Conservation (phyloP, 35 echinoderm and acorn worm genomes). For the Heliocidaris tuberculata region DNA sequence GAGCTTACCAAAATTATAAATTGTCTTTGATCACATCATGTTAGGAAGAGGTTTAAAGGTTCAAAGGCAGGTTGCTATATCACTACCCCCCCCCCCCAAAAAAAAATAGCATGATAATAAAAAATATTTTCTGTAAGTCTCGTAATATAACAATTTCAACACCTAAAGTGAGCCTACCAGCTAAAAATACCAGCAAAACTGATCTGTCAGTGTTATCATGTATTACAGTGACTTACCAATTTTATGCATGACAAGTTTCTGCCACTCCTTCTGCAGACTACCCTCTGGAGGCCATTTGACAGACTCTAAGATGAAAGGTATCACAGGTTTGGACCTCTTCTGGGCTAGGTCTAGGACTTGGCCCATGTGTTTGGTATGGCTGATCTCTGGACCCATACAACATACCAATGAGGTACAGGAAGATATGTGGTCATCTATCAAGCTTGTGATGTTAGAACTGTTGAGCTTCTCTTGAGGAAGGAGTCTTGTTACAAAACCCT, state of each 20-base stretch:
- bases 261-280: conserved; percentile 61
- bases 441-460: conserved; percentile 15
- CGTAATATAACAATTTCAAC: no score
- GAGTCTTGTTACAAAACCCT: conserved; percentile 71
- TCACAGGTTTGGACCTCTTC: conserved; percentile 59
- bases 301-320: conserved; percentile 75
- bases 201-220: no score
- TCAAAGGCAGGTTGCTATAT: no score
- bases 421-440: conserved; percentile 41
- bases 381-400: conserved; percentile 84
- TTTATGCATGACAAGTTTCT: conserved; percentile 78
- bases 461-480: conserved; percentile 44
- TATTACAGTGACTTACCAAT: conserved; percentile 66
- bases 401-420: conserved; percentile 60
- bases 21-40: no score
- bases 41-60: no score
- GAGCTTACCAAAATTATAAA: no score
- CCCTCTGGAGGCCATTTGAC: conserved; percentile 84
- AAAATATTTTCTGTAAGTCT: no score
- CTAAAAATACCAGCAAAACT: no score
- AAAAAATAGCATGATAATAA: no score
- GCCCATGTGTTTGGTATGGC: conserved; percentile 44
- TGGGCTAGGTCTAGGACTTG: conserved; percentile 60
- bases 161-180: no score
- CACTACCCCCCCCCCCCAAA: no score